phyloP scores from a whole-genome alignment of 2,797 vertebrate genomes.

The Characodon lateralis region DNA sequence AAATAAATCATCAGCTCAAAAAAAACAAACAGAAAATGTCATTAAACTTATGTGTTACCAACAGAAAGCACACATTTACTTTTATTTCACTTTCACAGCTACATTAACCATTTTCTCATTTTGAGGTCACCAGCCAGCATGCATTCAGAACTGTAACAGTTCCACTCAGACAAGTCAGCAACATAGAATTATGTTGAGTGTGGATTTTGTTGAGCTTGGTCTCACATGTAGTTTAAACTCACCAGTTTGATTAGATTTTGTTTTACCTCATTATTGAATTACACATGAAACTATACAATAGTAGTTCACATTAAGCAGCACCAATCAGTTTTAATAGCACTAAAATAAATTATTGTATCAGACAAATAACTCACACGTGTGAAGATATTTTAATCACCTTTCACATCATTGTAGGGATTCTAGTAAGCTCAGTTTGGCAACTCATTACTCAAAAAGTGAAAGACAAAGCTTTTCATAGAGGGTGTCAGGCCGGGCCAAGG shows the following conservation, averaged over 20 bases:
- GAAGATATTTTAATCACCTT: too few relatives aligned
- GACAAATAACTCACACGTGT: not conserved
- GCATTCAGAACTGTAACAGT: conserved; percentile 48
- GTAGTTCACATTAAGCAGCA: not conserved
- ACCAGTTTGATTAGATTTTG: conserved; percentile 3
- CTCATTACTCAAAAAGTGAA: too few relatives aligned
- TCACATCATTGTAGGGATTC: too few relatives aligned
- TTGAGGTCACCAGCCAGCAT: conserved; percentile 57
- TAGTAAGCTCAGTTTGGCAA: too few relatives aligned
- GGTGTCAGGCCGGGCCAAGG: too few relatives aligned
- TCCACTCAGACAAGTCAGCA: conserved; percentile 48
- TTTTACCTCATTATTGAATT: not conserved
- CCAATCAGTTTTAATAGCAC: not conserved
- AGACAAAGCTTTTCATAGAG: too few relatives aligned
- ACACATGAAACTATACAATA: not conserved
- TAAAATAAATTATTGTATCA: not conserved
- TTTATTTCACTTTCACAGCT: conserved; percentile 10
- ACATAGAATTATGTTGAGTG: conserved; percentile 25
- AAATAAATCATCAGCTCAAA: conserved; percentile 26
- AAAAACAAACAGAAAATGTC: conserved; percentile 16
- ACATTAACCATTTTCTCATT: conserved; percentile 29
- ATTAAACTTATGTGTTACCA: conserved; percentile 18
- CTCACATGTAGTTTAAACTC: conserved; percentile 19
- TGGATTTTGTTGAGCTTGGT: not conserved
- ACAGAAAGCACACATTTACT: conserved; percentile 27